Evolutionary conservation across 2,797 vertebrate species (phyloP).

Genomic region (Paguma larvata): DNA sequence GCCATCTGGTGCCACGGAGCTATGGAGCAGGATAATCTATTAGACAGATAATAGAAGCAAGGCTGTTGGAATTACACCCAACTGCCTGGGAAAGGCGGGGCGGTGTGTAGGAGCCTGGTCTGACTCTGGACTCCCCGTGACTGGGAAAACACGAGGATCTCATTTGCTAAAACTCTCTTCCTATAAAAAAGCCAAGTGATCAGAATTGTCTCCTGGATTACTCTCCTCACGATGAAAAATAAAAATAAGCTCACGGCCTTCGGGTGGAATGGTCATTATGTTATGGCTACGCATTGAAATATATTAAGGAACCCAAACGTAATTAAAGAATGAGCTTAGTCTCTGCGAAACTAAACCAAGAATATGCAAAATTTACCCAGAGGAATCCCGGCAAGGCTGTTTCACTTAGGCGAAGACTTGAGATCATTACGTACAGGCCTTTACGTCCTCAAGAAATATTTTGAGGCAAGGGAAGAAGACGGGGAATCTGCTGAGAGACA

Average conservation of each 20-base stretch:
- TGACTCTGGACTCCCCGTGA: conserved; percentile 41
- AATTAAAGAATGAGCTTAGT: conserved; percentile 74
- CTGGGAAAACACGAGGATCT: conserved; percentile 49
- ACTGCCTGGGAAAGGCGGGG: conserved; percentile 38
- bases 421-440: conserved; percentile 67
- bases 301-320: conserved; percentile 49
- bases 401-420: conserved; percentile 60
- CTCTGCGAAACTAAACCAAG: not conserved
- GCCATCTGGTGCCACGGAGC: conserved; percentile 82
- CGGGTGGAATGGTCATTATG: conserved; percentile 21
- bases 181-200: conserved; percentile 68
- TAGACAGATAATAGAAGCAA: conserved; percentile 79
- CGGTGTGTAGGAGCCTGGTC: not conserved
- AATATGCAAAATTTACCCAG: conserved; percentile 52
- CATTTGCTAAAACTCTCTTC: conserved; percentile 56
- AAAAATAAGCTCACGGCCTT: conserved; percentile 73
- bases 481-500: conserved; percentile 41
- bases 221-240: conserved; percentile 69
- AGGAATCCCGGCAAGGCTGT: conserved; percentile 46
- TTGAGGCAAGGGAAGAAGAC: conserved; percentile 31
- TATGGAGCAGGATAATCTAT: conserved; percentile 70
- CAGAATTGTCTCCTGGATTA: conserved; percentile 60
- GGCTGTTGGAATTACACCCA: conserved; percentile 73
- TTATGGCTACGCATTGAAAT: conserved; percentile 67
- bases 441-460: conserved; percentile 71